Evolutionary conservation across 2,888 invertebrate species (phyloP).

Genomic region (Parthenolecanium corni): DNA sequence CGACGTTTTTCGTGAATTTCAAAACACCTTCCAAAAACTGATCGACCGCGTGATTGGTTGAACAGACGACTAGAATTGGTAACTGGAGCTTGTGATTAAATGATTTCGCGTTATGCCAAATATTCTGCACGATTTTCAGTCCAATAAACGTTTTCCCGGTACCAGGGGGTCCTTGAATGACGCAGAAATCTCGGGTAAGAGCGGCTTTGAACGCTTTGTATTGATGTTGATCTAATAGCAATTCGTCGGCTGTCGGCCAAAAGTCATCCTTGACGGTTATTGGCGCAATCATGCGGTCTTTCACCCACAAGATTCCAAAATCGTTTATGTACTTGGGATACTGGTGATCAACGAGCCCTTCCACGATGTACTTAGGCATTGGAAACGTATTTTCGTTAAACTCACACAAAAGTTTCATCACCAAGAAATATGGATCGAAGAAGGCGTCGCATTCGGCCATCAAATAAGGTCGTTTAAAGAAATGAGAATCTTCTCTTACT

Average conservation of each 20-base stretch:
- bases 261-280: slow-evolving; percentile 13
- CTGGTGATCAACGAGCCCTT: slow-evolving; percentile 38
- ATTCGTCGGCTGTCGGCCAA: slow-evolving; percentile 35
- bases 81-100: slow-evolving; percentile 39
- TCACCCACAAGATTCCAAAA: slow-evolving; percentile 29
- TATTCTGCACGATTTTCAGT: slow-evolving; percentile 55
- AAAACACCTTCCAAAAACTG: slow-evolving; percentile 68
- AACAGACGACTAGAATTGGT: slow-evolving; percentile 66
- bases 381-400: slow-evolving; percentile 49
- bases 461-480: slow-evolving; percentile 40
- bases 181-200: slow-evolving; percentile 55
- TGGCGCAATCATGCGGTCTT: slow-evolving; percentile 23
- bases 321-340: slow-evolving; percentile 39
- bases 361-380: slow-evolving; percentile 55
- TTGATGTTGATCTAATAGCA: slow-evolving; percentile 56
- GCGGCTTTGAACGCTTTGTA: slow-evolving; percentile 53
- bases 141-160: slow-evolving; percentile 77
- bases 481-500: slow-evolving; percentile 37
- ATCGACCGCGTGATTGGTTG: slow-evolving; percentile 77
- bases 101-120: slow-evolving; percentile 47
- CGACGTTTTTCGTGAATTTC: slow-evolving; percentile 46
- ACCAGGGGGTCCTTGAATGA: slow-evolving; percentile 80
- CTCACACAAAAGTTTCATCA: slow-evolving; percentile 54
- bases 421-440: slow-evolving; percentile 70
- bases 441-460: slow-evolving; percentile 70